Conservation (phyloP, 2,888 invertebrate genomes). For the Ashinkailepas kermadecensis region DNA sequence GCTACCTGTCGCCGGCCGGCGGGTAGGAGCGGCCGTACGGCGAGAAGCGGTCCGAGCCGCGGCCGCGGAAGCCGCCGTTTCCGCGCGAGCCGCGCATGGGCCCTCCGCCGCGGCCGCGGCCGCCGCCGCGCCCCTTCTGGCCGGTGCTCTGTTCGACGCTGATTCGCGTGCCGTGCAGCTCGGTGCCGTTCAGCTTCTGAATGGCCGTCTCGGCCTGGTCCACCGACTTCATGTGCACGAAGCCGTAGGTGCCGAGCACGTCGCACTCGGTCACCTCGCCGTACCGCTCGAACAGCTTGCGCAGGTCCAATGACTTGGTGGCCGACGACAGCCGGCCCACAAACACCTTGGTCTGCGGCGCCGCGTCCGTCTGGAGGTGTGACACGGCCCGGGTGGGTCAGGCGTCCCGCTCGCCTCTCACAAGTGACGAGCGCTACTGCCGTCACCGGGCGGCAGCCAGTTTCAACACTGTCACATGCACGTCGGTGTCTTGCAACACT, state of each 20-base stretch:
- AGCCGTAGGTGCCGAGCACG: slow-evolving; percentile 88
- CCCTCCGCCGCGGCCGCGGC: neutral
- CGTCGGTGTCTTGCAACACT: too few relatives aligned
- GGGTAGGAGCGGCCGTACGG: slow-evolving; percentile 23
- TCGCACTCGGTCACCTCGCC: slow-evolving; percentile 88
- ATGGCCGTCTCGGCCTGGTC: slow-evolving; percentile 76
- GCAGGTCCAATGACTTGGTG: slow-evolving; percentile 71
- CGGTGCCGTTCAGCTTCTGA: slow-evolving; percentile 66
- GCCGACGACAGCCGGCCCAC: slow-evolving; percentile 84
- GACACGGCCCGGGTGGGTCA: neutral
- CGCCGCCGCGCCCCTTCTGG: slow-evolving; percentile 4
- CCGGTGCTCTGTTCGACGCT: slow-evolving; percentile 57
- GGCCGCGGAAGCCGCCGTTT: neutral
- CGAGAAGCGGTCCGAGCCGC: slow-evolving; percentile 14
- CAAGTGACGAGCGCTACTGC: too few relatives aligned
- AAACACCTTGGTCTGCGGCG: slow-evolving; percentile 75
- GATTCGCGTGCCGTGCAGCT: slow-evolving; percentile 74
- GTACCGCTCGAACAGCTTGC: slow-evolving; percentile 73
- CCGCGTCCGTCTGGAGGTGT: neutral
- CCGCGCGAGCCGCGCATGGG: slow-evolving; percentile 6
- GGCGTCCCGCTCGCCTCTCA: too few relatives aligned
- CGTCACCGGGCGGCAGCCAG: too few relatives aligned
- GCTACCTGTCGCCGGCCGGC: neutral
- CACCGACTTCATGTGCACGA: slow-evolving; percentile 79
- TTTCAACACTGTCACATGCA: too few relatives aligned